A percentile compares a stretch with the other conserved stretches of the same genome.
Conservation (phyloP, 2,113 vertebrate genomes). For the Megaleporinus macrocephalus region DNA sequence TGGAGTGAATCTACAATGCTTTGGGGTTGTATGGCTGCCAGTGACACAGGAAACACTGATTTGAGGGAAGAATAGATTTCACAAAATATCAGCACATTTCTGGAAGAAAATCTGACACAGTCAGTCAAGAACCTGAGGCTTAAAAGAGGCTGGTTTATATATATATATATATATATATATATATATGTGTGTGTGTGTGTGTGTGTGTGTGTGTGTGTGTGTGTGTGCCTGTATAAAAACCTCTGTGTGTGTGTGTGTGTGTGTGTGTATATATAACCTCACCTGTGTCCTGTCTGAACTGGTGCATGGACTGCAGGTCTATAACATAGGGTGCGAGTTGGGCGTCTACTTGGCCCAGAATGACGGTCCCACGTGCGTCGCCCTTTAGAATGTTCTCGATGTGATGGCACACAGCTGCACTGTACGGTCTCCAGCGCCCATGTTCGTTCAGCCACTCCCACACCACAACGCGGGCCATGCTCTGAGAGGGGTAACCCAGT, state of each 20-base stretch:
- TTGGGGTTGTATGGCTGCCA: too few species aligned
- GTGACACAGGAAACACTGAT: too few species aligned
- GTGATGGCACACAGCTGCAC: conserved; percentile 91
- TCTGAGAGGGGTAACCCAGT: conserved; percentile 88
- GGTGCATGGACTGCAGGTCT: conserved; percentile 97
- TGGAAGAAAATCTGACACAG: too few species aligned
- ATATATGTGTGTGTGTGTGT: too few species aligned
- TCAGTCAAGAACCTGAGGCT: too few species aligned
- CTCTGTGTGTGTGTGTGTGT: background rate
- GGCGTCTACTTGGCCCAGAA: conserved; percentile 90
- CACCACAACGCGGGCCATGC: conserved; percentile 92
- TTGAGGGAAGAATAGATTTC: too few species aligned
- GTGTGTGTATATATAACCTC: conserved; percentile 55
- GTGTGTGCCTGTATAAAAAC: background rate
- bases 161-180: too few species aligned
- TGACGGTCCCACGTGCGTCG: conserved; percentile 86
- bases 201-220: background rate
- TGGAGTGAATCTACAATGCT: too few species aligned
- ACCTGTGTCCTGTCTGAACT: conserved; percentile 97
- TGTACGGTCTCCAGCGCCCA: conserved; percentile 93
- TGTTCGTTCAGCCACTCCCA: conserved; percentile 98
- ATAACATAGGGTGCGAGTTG: conserved; percentile 93
- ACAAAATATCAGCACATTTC: too few species aligned
- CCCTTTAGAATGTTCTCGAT: conserved; percentile 93
- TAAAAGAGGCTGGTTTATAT: too few species aligned